phyloP scores from a whole-genome alignment of 1,140 invertebrate genomes.

The Pogonomyrmex barbatus region DNA sequence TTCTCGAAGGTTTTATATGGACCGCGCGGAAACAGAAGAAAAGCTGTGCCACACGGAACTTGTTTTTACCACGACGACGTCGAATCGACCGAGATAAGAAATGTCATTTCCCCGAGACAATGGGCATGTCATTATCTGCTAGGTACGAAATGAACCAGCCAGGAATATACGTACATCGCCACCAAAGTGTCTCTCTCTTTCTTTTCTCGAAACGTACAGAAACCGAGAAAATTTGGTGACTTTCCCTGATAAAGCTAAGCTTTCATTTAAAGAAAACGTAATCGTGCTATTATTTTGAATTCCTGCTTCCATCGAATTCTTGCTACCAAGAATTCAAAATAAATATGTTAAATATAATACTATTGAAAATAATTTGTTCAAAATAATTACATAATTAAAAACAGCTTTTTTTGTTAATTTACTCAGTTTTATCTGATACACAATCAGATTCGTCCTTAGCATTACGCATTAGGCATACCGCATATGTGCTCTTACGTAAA shows the following conservation, averaged over 20 bases:
- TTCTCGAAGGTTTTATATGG: constrained; percentile 1
- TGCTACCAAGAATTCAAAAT: neutral
- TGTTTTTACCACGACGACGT: constrained; percentile 37
- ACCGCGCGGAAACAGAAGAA: constrained; percentile 1
- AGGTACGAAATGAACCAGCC: constrained; percentile 61
- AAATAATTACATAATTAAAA: neutral
- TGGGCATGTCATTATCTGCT: constrained; percentile 68
- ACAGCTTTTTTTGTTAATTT: neutral
- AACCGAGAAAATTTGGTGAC: constrained; percentile 37
- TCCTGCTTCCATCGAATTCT: neutral
- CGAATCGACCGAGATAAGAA: constrained; percentile 72
- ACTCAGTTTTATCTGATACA: neutral
- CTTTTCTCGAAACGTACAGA: constrained; percentile 21
- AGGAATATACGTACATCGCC: constrained; percentile 30
- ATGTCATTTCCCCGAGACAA: constrained; percentile 72
- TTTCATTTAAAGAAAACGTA: neutral
- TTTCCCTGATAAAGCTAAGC: neutral
- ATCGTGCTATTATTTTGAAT: neutral
- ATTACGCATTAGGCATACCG: neutral
- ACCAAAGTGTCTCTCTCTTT: neutral
- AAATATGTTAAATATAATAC: neutral
- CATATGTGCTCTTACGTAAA: constrained; percentile 8
- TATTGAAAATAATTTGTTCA: neutral
- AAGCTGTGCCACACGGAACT: constrained; percentile 10
- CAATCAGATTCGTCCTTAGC: neutral